These are phyloP conservation scores for Phasianus colchicus DNA, from an alignment of 2,113 vertebrate genomes.

Conservation along the genomic window DNA sequence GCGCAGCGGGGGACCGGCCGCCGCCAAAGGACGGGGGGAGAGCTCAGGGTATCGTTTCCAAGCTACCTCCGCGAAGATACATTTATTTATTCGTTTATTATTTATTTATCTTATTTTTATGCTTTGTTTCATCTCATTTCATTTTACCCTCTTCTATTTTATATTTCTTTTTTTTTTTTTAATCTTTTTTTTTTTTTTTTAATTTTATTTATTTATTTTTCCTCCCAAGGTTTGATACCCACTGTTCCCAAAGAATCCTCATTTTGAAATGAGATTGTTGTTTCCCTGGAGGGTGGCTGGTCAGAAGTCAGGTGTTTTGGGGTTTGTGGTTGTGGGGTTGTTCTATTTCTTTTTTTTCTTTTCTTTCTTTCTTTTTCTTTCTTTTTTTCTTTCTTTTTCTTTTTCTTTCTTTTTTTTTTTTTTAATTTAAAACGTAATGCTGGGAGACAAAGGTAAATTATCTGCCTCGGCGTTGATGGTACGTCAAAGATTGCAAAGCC, in stretches of 20 bases:
- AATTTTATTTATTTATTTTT: background rate
- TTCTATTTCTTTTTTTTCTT: background rate
- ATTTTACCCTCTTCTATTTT: background rate
- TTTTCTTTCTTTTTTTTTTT: too few species aligned
- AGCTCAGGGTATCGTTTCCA: background rate
- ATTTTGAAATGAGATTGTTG: conserved; percentile 44
- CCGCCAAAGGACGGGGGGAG: background rate
- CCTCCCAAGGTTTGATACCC: background rate
- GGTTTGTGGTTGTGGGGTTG: background rate
- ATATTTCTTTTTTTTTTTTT: rapidly evolving
- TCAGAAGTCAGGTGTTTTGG: conserved; percentile 54
- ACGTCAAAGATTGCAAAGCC: conserved; percentile 73
- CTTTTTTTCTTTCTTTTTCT: background rate
- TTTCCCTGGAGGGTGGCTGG: conserved; percentile 47
- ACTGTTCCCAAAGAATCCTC: conserved; percentile 33
- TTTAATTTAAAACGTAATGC: background rate
- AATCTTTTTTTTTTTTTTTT: rapidly evolving
- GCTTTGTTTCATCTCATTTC: background rate
- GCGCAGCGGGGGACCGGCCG: background rate
- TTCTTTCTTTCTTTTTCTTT: background rate
- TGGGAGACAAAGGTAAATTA: conserved; percentile 80
- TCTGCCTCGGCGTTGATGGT: conserved; percentile 67
- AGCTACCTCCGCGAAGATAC: background rate
- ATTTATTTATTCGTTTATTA: too few species aligned
- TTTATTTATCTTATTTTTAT: background rate